phyloP scores from a whole-genome alignment of 2,113 vertebrate species.

The Leiothrix lutea region DNA sequence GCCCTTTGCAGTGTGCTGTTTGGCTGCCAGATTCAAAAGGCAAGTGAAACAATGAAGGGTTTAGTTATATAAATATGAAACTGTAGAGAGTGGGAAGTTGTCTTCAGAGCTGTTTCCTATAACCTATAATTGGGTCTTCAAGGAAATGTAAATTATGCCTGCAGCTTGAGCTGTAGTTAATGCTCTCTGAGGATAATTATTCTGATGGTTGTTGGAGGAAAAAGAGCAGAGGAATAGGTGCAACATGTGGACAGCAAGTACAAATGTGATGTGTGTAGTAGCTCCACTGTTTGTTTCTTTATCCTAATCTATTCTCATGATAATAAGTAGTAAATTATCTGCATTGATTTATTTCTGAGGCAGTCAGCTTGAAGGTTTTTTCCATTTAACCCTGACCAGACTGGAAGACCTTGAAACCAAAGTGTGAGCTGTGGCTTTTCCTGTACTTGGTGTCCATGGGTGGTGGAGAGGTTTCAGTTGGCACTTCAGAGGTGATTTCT shows the following conservation, averaged over 20 bases:
- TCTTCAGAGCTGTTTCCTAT: constrained; percentile 64
- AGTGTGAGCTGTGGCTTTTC: background rate
- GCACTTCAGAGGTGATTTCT: background rate
- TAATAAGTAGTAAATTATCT: constrained; percentile 5
- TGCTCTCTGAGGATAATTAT: constrained; percentile 75
- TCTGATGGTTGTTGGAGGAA: constrained; percentile 27
- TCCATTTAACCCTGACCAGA: background rate
- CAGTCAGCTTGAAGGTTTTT: background rate
- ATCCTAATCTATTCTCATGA: background rate
- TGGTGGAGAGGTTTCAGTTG: background rate
- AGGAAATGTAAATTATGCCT: constrained; percentile 61
- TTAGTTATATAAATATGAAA: constrained; percentile 60
- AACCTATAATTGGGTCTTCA: constrained; percentile 75
- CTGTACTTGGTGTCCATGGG: background rate
- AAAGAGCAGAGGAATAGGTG: constrained; percentile 10
- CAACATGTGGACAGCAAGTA: background rate
- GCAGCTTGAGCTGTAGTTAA: constrained; percentile 61
- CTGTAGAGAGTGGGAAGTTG: constrained; percentile 6
- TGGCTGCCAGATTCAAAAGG: background rate
- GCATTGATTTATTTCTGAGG: constrained; percentile 13
- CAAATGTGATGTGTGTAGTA: background rate
- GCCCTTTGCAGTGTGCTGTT: background rate
- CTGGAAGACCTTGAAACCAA: background rate
- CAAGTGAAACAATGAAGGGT: background rate
- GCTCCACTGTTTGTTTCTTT: constrained; percentile 8